Percentiles rank a stretch among this genome's conserved stretches.
Conservation (phyloP, 2,888 invertebrate species). For the Nomada fucata region DNA sequence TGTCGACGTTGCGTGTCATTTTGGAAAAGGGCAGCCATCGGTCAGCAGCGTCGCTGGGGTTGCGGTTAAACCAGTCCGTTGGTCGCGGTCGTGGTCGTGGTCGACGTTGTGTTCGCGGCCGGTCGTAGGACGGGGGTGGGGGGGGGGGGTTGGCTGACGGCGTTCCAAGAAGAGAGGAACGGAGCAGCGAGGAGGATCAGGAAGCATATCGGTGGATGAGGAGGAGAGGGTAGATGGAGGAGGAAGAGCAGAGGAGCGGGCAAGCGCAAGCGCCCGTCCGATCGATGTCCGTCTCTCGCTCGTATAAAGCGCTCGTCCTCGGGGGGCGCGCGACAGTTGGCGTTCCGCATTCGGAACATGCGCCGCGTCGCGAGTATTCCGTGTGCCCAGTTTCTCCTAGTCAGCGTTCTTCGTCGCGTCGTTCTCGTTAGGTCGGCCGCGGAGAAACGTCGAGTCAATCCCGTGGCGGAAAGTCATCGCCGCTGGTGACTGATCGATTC, state of each 20-base stretch:
- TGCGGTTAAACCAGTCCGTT: slow-evolving; percentile 71
- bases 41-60: slow-evolving; percentile 61
- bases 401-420: slow-evolving; percentile 9
- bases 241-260: slow-evolving; percentile 72
- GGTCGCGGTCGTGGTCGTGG: slow-evolving; percentile 66
- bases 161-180: slow-evolving; percentile 20
- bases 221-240: slow-evolving; percentile 63
- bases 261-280: slow-evolving; percentile 83
- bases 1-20: slow-evolving; percentile 56
- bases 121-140: slow-evolving; percentile 38
- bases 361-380: slow-evolving; percentile 74
- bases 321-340: slow-evolving; percentile 82
- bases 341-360: slow-evolving; percentile 81
- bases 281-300: slow-evolving; percentile 82
- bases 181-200: slow-evolving; percentile 41
- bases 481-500: neutral
- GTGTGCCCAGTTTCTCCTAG: slow-evolving; percentile 26
- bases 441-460: neutral
- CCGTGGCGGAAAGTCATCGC: neutral
- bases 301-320: slow-evolving; percentile 82
- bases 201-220: slow-evolving; percentile 47
- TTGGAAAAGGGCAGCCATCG: slow-evolving; percentile 66
- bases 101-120: slow-evolving; percentile 58
- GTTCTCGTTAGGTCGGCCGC: neutral
- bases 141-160: neutral